Base-by-base conservation (phyloP, 2,113 vertebrate species). In the Lophotis ruficrista region DNA sequence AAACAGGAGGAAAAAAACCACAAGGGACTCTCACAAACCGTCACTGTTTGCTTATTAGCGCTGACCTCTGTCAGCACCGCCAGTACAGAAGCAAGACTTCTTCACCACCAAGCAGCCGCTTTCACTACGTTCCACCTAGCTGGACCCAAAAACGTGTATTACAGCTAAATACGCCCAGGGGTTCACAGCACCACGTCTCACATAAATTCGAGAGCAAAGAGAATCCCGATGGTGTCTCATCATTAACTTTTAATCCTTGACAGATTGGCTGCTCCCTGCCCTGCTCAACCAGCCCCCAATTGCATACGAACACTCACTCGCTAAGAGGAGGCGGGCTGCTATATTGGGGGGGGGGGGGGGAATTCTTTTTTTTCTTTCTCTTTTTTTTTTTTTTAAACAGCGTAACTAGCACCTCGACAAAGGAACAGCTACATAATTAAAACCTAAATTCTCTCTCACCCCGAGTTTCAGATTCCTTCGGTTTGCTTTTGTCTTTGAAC, bases 401-500 rank as follows among this genome's bases (percentile, higher is more conserved):
- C 31, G 12, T 50, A 57, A 66, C 47, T 20, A 81, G 71, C 85
- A 96, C 45, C 35, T 47, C 38, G 53, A 80, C 57, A 90, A 61
- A 87, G 73, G 71, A 94, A 92, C 21, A 79, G 57, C 91, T 88
- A 86, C 35, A 47, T 25, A 47, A 73, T 68, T 15, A 64, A 79
- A 91, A 57, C 33, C 28, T 2, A 45, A 73, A 80, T 50, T 70
- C 75, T 72, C 50, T 60, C 43, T 38, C 70, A 7, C 15, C 14
- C 24, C 3, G 37, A 71, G 7, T 72, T 93, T 65, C 72, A 31
- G 15, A 48, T 87, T 89, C 83, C 73, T 64, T 89, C 24, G 3
- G 22, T 60, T 65, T 84, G 57, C n/a, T 87, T 91, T 94, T 84
- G 54, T 53, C 60, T 89, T 69, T 41, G 31, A 65, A 71, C 51